Evolutionary conservation across 1,140 invertebrate species (phyloP).

Genomic region (Solenopsis fugax): DNA sequence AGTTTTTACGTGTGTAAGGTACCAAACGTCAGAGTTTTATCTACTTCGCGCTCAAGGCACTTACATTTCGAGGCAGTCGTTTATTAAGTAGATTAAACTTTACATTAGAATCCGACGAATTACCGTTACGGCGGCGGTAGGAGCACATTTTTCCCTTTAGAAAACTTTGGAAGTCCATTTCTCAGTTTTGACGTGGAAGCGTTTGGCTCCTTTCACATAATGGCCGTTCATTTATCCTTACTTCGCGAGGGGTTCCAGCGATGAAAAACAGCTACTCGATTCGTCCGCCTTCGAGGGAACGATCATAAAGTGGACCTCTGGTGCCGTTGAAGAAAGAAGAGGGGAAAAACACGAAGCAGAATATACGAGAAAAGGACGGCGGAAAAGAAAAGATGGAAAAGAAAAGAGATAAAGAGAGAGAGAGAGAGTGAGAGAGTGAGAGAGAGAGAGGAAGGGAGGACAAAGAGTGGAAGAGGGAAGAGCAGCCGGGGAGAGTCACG

Average conservation of each 20-base stretch:
- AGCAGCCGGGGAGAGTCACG: slow-evolving; percentile 37
- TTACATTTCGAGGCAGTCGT: slow-evolving; percentile 30
- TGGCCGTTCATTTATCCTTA: slow-evolving; percentile 61
- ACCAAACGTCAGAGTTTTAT: neutral
- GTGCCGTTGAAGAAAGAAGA: slow-evolving; percentile 10
- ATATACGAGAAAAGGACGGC: slow-evolving; percentile 10
- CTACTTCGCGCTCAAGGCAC: neutral
- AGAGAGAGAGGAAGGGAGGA: neutral
- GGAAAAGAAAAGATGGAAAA: no score
- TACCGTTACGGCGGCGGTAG: neutral
- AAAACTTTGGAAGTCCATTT: slow-evolving; percentile 54
- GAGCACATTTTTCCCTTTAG: slow-evolving; percentile 25
- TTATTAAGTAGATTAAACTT: slow-evolving; percentile 57
- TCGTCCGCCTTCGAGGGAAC: slow-evolving; percentile 48
- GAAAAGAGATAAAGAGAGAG: neutral
- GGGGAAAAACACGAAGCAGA: neutral
- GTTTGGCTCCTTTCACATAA: slow-evolving; percentile 48
- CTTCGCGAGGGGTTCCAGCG: slow-evolving; percentile 41
- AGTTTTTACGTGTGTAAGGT: neutral
- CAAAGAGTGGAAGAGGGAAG: slow-evolving; percentile 14
- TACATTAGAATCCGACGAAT: slow-evolving; percentile 44
- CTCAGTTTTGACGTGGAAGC: slow-evolving; percentile 60
- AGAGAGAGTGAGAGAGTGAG: neutral
- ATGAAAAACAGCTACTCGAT: slow-evolving; percentile 60
- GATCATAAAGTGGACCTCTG: slow-evolving; percentile 60